A percentile compares a stretch with the other conserved stretches of the same genome.
phyloP scores from a whole-genome alignment of 1,140 invertebrate species.

The Meloidogyne exigua region DNA sequence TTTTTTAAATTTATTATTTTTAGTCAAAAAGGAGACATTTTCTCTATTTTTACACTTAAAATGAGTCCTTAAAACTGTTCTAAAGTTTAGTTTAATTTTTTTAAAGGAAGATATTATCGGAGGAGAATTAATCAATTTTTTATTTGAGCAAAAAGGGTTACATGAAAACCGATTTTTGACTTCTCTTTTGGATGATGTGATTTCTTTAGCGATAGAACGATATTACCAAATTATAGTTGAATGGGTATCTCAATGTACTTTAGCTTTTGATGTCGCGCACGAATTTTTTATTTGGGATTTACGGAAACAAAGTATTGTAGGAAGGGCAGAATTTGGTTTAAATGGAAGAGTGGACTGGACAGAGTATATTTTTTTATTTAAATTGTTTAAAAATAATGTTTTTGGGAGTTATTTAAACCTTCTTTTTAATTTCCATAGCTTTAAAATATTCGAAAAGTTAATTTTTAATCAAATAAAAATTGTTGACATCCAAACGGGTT shows the following conservation, averaged over 20 bases:
- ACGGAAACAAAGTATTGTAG: conserved; percentile 21
- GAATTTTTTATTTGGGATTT: conserved; percentile 44
- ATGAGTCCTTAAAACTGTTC: no score
- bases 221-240: conserved; percentile 34
- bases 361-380: conserved; percentile 11
- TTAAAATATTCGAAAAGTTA: no score
- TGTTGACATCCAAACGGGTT: no score
- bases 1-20: background rate
- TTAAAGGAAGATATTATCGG: conserved; percentile 31
- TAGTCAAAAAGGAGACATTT: no score
- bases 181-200: conserved; percentile 26
- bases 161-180: conserved; percentile 2
- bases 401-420: no score
- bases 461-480: no score
- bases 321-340: conserved; percentile 15
- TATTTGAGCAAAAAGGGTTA: conserved; percentile 18
- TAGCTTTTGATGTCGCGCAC: conserved; percentile 32
- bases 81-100: background rate
- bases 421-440: no score
- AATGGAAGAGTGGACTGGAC: background rate
- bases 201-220: conserved; percentile 27
- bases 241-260: conserved; percentile 38
- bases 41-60: no score
- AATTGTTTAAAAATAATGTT: no score
- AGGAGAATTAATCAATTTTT: conserved; percentile 34